Conservation (phyloP, 2,888 invertebrate species). For the Beris chalybata region DNA sequence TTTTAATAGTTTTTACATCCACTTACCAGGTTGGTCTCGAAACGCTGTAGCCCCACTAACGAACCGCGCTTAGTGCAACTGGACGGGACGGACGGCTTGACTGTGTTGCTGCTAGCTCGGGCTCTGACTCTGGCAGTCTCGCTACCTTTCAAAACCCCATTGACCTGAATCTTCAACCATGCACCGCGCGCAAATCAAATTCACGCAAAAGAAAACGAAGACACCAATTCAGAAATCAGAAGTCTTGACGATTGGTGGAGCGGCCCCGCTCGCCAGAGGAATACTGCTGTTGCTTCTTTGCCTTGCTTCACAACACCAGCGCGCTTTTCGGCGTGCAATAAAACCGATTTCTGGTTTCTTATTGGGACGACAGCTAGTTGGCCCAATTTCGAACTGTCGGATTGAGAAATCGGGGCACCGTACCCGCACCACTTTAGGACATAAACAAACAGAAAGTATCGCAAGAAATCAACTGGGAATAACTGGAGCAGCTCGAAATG, state of each 20-base stretch:
- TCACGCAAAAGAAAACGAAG: slow-evolving; percentile 32
- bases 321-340: slow-evolving; percentile 16
- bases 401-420: slow-evolving; percentile 10
- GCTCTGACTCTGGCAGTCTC: neutral
- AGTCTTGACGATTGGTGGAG: neutral
- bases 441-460: no score
- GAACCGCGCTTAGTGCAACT: neutral
- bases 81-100: neutral
- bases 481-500: slow-evolving; percentile 15
- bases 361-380: slow-evolving; percentile 32
- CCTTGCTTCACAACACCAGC: neutral
- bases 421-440: neutral
- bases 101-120: neutral
- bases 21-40: slow-evolving; percentile 27
- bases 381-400: slow-evolving; percentile 30
- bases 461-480: slow-evolving; percentile 12
- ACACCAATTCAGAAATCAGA: slow-evolving; percentile 5
- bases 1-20: neutral
- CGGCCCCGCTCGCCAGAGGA: slow-evolving; percentile 5
- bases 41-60: slow-evolving; percentile 16
- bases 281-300: neutral
- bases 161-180: slow-evolving; percentile 37
- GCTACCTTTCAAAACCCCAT: slow-evolving; percentile 37
- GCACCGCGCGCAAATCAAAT: slow-evolving; percentile 22
- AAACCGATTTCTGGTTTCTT: slow-evolving; percentile 32